Evolutionary conservation across 2,888 invertebrate species (phyloP), one percentile per base, ranked within the genome.

Genomic region (Dryadula phaetusa): DNA sequence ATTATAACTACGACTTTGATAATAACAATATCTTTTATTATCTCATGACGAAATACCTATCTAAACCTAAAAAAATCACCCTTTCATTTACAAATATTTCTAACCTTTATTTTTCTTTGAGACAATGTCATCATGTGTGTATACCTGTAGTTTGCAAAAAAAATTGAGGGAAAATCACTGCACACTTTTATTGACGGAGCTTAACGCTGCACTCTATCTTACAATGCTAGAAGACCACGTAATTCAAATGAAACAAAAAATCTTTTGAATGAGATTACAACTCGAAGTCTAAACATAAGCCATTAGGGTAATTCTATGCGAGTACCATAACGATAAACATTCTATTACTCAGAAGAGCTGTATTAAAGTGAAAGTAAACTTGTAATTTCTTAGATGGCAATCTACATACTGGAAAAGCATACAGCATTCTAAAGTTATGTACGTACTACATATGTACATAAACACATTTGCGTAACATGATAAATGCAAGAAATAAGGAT

Each of bases 11-110:
- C 70, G 72, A 72, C 69, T 72, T 68, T 67, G 69, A 70, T 68
- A 74, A 73, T 76, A 76, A 75, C 74, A 67, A 70, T 76, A 74
- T 75, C 71, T 76, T 76, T 76, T 75, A 74, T 76, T 73, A 70
- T 73, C 71, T 53, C 62, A 67, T 63, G 67, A 32, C 63, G 44
- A 63, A 67, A 61, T 54, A 63, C 46, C 37, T 61, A 64, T 60
- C 28, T 37, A n/a, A n/a, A n/a, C 49, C 16, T 63, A 20, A 18
- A 10, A 40, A 62, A 49, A 62, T 37, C 28, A 14, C 49, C 12
- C 32, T 42, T 42, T 22, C 28, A 16, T 18, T 28, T 44, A 7
- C 6, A 28, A 64, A 37, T 12, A 56, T 44, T 49, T 60, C 10
- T 60, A 12, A 42, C 22, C 28, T 28, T 60, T 60, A 25, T 42